Evolutionary conservation across 2,797 vertebrate genomes (phyloP), one percentile per base, ranked within the genome.

Genomic region (Diceros bicornis): DNA sequence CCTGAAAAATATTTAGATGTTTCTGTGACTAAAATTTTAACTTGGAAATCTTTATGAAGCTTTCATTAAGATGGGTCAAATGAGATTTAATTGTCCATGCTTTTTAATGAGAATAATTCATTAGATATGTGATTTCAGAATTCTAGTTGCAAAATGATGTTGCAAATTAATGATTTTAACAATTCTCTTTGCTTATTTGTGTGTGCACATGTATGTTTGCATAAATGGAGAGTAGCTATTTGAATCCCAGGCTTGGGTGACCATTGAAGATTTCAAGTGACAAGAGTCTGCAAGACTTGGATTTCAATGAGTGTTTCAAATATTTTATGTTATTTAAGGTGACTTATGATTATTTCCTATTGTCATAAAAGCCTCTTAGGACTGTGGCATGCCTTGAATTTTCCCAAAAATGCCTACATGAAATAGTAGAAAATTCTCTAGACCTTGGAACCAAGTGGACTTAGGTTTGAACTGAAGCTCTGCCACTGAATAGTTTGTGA

Each of bases 71-170:
- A 64, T 83, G 34, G 13, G 21, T 82, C 64, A 57, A 89, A 57
- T 92, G 32, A 94, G 52, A 69, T 81, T 94, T 88, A 96, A 79
- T 92, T 59, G 21, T 75, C 17, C 84, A 23, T 72, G 75, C 37
- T 78, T 96, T 74, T 59, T 47, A 95, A 55, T 64, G 72, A 91
- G 27, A 66, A 68, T 88, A 91, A 89, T 68, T 72, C 25, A 64
- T 88, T 91, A 94, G 89, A 44, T 94, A 77, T 27, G 34, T 85
- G 57, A 96, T 68, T 92, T 97, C 34, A 95, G 64, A 94, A 93
- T 90, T 82, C 41, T 77, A 62, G 62, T 77, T 64, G 2, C 55
- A 94, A 90, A 88, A 93, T 89, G 16, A 55, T 84, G 82, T 37
- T 88, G 61, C 4, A 94, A 89, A 52, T 91, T 83, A 92, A 88